Conservation (phyloP, 2,888 invertebrate genomes). For the Ommatoiulus sabulosus region DNA sequence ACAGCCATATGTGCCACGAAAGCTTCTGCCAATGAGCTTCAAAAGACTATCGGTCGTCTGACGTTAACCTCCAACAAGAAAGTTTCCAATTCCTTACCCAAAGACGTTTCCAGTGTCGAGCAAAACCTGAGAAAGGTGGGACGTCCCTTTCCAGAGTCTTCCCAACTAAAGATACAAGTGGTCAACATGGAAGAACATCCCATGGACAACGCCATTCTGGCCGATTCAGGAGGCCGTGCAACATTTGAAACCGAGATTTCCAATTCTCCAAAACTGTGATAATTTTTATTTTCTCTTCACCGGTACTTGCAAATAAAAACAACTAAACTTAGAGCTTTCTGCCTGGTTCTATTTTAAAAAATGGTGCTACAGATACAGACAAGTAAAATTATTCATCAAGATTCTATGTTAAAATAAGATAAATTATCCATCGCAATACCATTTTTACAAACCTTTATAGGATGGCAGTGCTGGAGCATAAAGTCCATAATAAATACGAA, state of each 20-base stretch:
- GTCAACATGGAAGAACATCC: neutral
- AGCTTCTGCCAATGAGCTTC: neutral
- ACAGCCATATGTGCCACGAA: neutral
- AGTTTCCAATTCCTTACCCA: neutral
- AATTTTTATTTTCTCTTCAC: neutral
- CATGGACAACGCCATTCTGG: neutral
- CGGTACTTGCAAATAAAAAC: neutral
- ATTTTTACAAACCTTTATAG: neutral
- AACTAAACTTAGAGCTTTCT: neutral
- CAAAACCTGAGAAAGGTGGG: slow-evolving; percentile 25
- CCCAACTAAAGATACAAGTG: neutral
- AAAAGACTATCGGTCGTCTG: neutral
- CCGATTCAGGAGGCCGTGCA: neutral
- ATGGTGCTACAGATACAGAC: neutral
- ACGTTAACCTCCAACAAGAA: neutral
- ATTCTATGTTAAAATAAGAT: neutral
- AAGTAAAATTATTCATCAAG: no score
- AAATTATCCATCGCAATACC: neutral
- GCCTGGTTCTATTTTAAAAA: neutral
- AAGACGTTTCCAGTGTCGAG: slow-evolving; percentile 13
- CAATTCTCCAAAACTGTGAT: neutral
- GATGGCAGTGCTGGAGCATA: no score
- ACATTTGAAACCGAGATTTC: neutral
- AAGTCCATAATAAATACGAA: neutral
- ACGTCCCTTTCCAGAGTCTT: neutral